Percentiles rank a stretch among this genome's conserved stretches.
Conservation (phyloP, 1,140 invertebrate genomes). For the Bombus haemorrhoidalis region DNA sequence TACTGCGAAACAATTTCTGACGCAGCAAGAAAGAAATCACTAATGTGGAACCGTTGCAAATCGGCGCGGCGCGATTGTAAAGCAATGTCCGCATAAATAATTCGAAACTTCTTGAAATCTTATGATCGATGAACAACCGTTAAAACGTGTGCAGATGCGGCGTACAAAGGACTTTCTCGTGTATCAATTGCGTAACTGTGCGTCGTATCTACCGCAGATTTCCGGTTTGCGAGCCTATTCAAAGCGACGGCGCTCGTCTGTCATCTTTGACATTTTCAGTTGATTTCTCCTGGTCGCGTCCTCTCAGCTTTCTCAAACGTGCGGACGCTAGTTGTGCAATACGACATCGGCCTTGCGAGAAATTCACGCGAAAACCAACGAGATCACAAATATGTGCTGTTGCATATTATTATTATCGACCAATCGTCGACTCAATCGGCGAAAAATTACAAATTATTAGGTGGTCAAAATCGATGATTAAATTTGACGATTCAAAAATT, state of each 20-base stretch:
- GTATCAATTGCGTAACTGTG: slow-evolving; percentile 1
- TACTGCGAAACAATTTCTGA: background rate
- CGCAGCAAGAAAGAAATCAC: background rate
- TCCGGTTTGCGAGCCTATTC: slow-evolving; percentile 12
- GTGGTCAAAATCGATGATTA: no score
- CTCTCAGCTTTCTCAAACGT: slow-evolving; percentile 58
- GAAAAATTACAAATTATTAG: no score
- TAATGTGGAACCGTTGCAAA: background rate
- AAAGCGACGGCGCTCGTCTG: slow-evolving; percentile 18
- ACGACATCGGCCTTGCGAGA: slow-evolving; percentile 52
- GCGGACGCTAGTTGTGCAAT: slow-evolving; percentile 54
- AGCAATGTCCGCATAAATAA: no score
- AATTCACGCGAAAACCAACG: background rate
- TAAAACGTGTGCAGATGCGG: background rate
- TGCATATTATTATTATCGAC: no score
- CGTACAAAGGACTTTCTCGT: slow-evolving; percentile 4
- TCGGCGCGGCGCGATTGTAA: no score
- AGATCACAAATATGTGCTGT: no score
- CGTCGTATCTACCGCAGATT: slow-evolving; percentile 13
- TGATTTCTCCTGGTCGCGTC: slow-evolving; percentile 12
- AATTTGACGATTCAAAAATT: no score
- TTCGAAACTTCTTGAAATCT: background rate
- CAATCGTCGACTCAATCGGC: background rate
- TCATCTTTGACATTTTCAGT: slow-evolving; percentile 70
- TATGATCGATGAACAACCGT: background rate